Evolutionary conservation across 2,113 vertebrate species (phyloP).

Genomic region (Neopipo cinnamomea): DNA sequence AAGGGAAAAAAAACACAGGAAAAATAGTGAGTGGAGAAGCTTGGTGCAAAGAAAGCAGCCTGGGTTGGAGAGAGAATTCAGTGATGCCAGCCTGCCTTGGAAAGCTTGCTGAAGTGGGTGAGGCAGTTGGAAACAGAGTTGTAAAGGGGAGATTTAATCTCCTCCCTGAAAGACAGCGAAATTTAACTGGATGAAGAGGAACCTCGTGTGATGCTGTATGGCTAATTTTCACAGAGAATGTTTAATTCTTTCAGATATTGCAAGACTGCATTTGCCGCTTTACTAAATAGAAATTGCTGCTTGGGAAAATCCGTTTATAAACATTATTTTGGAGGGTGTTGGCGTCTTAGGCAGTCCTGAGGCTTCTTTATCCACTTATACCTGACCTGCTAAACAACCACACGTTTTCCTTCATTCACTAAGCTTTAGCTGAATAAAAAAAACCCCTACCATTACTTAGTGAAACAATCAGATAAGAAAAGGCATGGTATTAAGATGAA

Average conservation of each 20-base stretch:
- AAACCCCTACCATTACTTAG: background rate
- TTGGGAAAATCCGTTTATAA: background rate
- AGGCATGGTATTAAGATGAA: slow-evolving; percentile 28
- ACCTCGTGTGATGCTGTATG: background rate
- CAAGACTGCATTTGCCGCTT: background rate
- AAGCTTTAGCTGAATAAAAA: slow-evolving; percentile 16
- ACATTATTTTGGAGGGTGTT: background rate
- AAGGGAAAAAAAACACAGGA: background rate
- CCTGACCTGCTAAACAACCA: background rate
- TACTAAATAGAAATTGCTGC: background rate
- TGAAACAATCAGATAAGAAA: slow-evolving; percentile 19
- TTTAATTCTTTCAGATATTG: background rate
- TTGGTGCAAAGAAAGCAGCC: background rate
- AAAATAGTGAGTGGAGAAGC: background rate
- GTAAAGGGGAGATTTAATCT: slow-evolving; percentile 8
- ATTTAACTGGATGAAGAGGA: slow-evolving; percentile 3
- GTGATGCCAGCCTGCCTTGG: background rate
- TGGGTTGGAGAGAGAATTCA: background rate
- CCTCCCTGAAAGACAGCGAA: background rate
- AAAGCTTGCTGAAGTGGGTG: background rate
- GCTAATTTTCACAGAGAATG: background rate
- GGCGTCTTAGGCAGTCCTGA: background rate
- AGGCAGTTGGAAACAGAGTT: slow-evolving; percentile 8
- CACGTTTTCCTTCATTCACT: background rate
- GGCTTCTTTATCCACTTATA: background rate